Conservation (phyloP, 2,888 invertebrate species). For the Trissolcus japonicus region DNA sequence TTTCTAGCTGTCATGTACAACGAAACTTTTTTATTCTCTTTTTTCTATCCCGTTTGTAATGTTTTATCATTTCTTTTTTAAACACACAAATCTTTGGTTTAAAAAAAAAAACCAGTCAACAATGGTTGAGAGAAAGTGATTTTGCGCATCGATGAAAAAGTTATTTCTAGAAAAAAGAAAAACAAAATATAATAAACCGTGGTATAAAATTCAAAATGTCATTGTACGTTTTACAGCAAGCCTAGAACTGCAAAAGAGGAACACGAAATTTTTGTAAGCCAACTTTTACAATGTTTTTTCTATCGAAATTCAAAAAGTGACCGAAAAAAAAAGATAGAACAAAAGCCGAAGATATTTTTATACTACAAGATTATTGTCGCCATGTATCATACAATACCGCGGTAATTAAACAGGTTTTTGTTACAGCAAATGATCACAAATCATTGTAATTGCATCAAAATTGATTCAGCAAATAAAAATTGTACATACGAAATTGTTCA, state of each 20-base stretch:
- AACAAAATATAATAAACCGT: slow-evolving; percentile 5
- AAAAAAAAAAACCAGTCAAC: not conserved
- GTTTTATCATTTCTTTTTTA: not conserved
- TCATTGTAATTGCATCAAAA: no score
- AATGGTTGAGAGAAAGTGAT: no score
- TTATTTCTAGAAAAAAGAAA: slow-evolving; percentile 18
- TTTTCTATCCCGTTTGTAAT: not conserved
- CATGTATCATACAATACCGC: no score
- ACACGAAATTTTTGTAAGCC: slow-evolving; percentile 16
- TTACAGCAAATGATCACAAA: no score
- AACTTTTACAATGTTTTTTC: slow-evolving; percentile 21
- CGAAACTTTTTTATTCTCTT: slow-evolving; percentile 2
- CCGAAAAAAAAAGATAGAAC: slow-evolving; percentile 8
- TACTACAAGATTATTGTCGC: slow-evolving; percentile 5
- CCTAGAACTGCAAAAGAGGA: slow-evolving; percentile 6
- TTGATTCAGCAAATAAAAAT: no score
- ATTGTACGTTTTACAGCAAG: slow-evolving; percentile 19
- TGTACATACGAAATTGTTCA: no score
- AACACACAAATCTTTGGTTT: not conserved
- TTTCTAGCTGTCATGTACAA: no score
- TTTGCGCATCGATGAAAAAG: no score
- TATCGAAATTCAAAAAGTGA: slow-evolving; percentile 20
- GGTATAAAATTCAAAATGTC: slow-evolving; percentile 1
- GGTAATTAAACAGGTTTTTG: no score
- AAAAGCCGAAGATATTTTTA: slow-evolving; percentile 18